Evolutionary conservation across 1,140 invertebrate species (phyloP).

Genomic region (Drosophila pandora): DNA sequence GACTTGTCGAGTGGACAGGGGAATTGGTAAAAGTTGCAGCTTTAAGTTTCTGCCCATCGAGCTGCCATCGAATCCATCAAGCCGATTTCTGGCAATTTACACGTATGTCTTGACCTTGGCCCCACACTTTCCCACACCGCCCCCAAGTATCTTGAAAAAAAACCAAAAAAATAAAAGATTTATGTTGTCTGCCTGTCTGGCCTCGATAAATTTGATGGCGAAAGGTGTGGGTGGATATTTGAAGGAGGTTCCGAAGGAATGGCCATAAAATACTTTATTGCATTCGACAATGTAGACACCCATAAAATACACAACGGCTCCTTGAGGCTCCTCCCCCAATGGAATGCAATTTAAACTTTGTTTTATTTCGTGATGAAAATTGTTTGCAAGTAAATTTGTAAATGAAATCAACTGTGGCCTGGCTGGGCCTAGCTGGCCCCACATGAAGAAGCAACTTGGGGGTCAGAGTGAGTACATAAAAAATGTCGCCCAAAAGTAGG

Average conservation of each 20-base stretch:
- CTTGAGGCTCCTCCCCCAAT: background rate
- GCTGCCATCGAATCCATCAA: conserved; percentile 52
- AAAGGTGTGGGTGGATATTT: conserved; percentile 43
- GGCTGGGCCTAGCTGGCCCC: conserved; percentile 2
- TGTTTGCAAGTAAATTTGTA: conserved; percentile 55
- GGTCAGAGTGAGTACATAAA: conserved; percentile 6
- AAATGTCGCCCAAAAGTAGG: conserved; percentile 56
- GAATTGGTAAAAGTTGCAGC: conserved; percentile 59
- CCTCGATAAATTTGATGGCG: conserved; percentile 67
- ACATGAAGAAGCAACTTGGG: conserved; percentile 13
- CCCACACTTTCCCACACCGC: conserved; percentile 21
- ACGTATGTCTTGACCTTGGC: conserved; percentile 74
- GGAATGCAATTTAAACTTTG: conserved; percentile 75
- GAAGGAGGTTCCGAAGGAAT: background rate
- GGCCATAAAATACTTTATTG: conserved; percentile 68
- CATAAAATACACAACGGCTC: conserved; percentile 34
- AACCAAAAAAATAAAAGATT: conserved; percentile 52
- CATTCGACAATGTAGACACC: conserved; percentile 45
- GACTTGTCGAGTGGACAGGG: background rate
- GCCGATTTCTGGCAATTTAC: conserved; percentile 52
- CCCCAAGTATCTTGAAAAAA: conserved; percentile 11
- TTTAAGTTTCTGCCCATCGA: conserved; percentile 42
- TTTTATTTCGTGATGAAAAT: conserved; percentile 56
- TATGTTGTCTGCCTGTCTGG: conserved; percentile 66
- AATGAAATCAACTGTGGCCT: conserved; percentile 54